Base-by-base conservation (phyloP, 2,113 vertebrate species). In the Lophius piscatorius region DNA sequence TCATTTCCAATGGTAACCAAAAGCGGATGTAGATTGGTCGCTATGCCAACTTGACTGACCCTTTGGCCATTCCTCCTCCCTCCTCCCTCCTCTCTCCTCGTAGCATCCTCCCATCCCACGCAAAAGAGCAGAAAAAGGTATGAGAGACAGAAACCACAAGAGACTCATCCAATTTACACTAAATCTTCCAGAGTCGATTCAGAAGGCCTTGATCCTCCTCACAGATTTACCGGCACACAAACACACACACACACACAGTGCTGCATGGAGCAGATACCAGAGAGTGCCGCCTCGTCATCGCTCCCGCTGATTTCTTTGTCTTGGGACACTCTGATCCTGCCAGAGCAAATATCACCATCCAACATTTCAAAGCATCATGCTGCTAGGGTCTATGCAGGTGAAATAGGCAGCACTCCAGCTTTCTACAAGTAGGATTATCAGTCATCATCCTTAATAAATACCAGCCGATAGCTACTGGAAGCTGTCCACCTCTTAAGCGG, bases 41-140 rank as follows among this genome's bases (percentile, higher is more conserved):
- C 66, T 63, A 75, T 80, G 78, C 46, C 73, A 75, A 82, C 81
- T 23, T 2, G 26, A n/a, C 45, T 79, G 62, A 79, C 78, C 68
- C 36, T 55, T 28, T 61, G 71, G 71, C 64, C 65, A 39, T 46
- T 45, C 47, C 28, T 39, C 22, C 45, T 44, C 48, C 47, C 28
- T 39, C 22, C 45, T 44, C n/a, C 16, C 28, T 52, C 47, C 24
- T 16, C 12, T 20, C 26, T 26, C 26, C 14, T 21, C 47, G 31
- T 11, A 35, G 20, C 54, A 28, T 26, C 45, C 51, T 63, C 42
- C 55, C 21, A 38, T 50, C 62, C 58, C 42, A 75, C 63, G 28
- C 58, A 47, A 23, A 12, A 58, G 40, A 46, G 26, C 34, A 63
- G 44, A 28, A 13, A 44, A 31, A 33, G 63, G 28, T 22, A 13